Evolutionary conservation across 2,113 vertebrate genomes (phyloP), one percentile per base, ranked within the genome.

Genomic region (Tyrannus savana): DNA sequence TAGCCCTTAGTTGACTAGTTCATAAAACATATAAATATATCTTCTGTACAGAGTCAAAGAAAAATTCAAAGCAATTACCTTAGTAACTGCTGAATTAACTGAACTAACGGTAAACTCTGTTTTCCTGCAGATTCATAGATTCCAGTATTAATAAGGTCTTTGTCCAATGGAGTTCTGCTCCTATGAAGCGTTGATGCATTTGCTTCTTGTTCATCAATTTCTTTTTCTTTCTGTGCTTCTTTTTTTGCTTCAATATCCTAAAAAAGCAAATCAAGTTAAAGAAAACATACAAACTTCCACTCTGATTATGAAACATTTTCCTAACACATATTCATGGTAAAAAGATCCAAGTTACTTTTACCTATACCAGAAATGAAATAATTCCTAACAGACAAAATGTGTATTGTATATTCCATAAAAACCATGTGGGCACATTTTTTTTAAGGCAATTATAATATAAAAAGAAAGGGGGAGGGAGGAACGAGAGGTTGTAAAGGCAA

Each of bases 231-330:
- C 96, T 99, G 99, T 10, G 99, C 99, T 97, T 99, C 99, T 92
- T 99, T 99, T 97, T 99, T 99, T 33, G 99, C 99, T 97, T 99
- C 99, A 50, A 99, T 99, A 91, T 99, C 99, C 99, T 99, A 74
- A 91, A 96, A 64, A 82, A 78, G 89, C 58, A 53, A 39, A 80
- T 49, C n/a, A 49, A 67, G 25, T 78, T 64, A 56, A n/a, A 86
- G 15, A 66, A 83, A 78, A 94, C 2, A 0, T 3, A 7, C 5
- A 60, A 35, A 69, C 5, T 55, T 11, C 14, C 33, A 37, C 9
- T n/a, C 19, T 4, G 7, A 88, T 55, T 55, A 27, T 7, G 7
- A 84, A 81, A 67, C 4, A 35, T 44, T 68, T 84, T 41, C 28
- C 22, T 44, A 52, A 28, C 5, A 35, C 22, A 24, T 28, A 35